A percentile compares a stretch with the other conserved stretches of the same genome.
Evolutionary conservation across 2,797 vertebrate species (phyloP).

Genomic region (Chelidonichthys spinosus): DNA sequence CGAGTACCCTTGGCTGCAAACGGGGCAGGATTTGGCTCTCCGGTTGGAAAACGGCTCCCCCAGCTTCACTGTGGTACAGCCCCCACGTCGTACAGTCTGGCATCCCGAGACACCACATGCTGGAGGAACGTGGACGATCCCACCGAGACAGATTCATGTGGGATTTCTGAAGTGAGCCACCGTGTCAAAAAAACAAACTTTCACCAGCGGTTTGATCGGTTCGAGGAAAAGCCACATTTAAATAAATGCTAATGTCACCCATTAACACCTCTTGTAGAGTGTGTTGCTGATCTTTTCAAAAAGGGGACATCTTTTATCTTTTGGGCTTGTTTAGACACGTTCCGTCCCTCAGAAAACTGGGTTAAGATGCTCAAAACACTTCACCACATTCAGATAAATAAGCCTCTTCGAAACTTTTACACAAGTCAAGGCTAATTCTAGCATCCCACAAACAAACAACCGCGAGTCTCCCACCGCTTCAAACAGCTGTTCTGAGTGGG

Average conservation of each 20-base stretch:
- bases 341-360: conserved; percentile 18
- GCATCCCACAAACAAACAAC: conserved; percentile 52
- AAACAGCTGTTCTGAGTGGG: conserved; percentile 73
- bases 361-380: conserved; percentile 17
- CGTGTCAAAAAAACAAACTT: conserved; percentile 18
- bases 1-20: conserved; percentile 19
- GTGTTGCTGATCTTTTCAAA: conserved; percentile 9
- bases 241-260: conserved; percentile 19
- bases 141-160: conserved; percentile 30
- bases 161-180: conserved; percentile 29
- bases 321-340: conserved; percentile 57
- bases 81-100: conserved; percentile 47
- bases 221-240: conserved; percentile 13
- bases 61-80: conserved; percentile 35
- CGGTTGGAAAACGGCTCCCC: conserved; percentile 37
- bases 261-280: conserved; percentile 15
- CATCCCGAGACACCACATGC: conserved; percentile 49
- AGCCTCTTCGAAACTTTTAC: conserved; percentile 47
- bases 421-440: conserved; percentile 49
- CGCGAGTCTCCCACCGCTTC: conserved; percentile 35
- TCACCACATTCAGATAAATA: conserved; percentile 17
- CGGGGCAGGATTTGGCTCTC: conserved; percentile 29
- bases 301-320: conserved; percentile 34
- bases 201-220: not conserved
- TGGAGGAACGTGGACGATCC: conserved; percentile 41